Base-by-base conservation (phyloP, 2,113 vertebrate genomes). In the Bos javanicus region DNA sequence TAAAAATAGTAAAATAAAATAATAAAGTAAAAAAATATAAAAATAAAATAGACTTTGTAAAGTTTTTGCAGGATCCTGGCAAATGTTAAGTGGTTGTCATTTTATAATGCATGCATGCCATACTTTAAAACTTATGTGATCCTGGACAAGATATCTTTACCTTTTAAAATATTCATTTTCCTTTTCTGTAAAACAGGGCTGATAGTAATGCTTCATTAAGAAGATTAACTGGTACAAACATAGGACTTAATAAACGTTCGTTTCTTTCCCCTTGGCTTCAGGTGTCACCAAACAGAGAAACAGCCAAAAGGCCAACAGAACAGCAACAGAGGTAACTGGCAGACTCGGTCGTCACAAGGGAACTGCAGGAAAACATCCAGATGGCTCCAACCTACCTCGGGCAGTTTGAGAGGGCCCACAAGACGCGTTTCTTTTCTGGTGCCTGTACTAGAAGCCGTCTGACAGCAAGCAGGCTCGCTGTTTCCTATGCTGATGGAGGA, bases 151-250 rank as follows among this genome's bases (percentile, higher is more conserved):
- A 7, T 17, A 46, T 74, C 90, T 71, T 96, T 10, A 36, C 28
- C 56, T 43, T 60, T 93, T 56, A 17, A 15, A 80, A 48, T 95
- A 81, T 28, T 36, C 28, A 33, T n/a, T 67, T 80, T 57, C 54
- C 89, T 80, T 89, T 90, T 95, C 78, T 87, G 33, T 59, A 78
- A 89, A 95, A 36, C 23, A 28, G 19, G 11, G 30, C 16, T n/a
- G 74, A 95, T 43, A 60, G 83, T 54, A 91, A 82, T 57, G 43
- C 43, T 90, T 92, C 84, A n/a, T 15, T 57, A 56, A 94, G 92
- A 57, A 89, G 93, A 95, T 83, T 62, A 90, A 90, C 59, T 80
- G 80, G 81, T 54, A 78, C 59, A 76, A 91, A 95, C 52, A 87
- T 0, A 52, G 36, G 36, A 87, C 92, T 82, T 92, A 74, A 76